phyloP scores from a whole-genome alignment of 1,140 invertebrate species.

The Aphidius ervi region DNA sequence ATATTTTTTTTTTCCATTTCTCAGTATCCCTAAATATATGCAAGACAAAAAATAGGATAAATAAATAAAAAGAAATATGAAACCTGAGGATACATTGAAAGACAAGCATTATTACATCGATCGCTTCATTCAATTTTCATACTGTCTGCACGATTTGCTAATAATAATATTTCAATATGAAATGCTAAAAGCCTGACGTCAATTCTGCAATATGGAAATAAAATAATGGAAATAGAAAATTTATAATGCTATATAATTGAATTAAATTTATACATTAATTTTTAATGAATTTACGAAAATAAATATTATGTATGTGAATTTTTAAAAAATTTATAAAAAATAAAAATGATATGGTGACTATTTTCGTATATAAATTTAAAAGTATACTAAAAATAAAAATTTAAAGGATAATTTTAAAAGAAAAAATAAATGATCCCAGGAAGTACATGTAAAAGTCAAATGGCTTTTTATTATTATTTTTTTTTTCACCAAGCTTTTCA shows the following conservation, averaged over 20 bases:
- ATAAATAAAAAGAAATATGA: background rate
- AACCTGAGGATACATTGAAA: constrained; percentile 2
- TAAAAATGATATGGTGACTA: no score
- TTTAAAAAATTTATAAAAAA: no score
- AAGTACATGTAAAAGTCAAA: constrained; percentile 11
- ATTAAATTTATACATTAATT: no score
- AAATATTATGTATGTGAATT: no score
- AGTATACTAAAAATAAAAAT: background rate
- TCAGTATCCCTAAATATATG: no score
- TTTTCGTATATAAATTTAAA: background rate
- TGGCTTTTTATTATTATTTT: constrained; percentile 1
- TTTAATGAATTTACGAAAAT: no score
- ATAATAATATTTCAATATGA: constrained; percentile 13
- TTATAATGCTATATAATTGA: background rate
- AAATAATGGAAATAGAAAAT: background rate
- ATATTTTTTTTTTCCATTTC: no score
- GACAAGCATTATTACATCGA: constrained; percentile 13
- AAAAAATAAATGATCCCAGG: background rate
- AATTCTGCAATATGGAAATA: constrained; percentile 1
- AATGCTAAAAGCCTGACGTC: no score
- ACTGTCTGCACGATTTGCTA: constrained; percentile 18
- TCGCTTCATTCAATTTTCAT: constrained; percentile 19
- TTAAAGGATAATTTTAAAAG: background rate
- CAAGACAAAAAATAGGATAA: no score
- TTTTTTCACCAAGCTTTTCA: constrained; percentile 1